phyloP scores from a whole-genome alignment of 2,113 vertebrate genomes.

The Aegotheles bennettii region DNA sequence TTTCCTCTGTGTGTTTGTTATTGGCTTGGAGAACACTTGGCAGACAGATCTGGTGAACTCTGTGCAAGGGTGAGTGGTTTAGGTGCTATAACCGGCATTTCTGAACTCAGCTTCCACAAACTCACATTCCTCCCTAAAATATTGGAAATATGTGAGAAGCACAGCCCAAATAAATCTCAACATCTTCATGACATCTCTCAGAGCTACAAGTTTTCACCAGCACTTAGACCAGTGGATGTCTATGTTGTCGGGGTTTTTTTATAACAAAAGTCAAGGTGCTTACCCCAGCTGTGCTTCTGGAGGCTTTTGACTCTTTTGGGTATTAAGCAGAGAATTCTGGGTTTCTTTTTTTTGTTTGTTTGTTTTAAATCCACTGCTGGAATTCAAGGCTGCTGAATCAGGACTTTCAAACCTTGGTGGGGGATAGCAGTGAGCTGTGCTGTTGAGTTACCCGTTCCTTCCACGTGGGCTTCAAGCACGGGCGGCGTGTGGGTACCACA shows the following conservation, averaged over 20 bases:
- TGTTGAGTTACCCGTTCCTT: fast-evolving
- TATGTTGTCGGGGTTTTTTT: not conserved
- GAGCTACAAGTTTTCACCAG: not conserved
- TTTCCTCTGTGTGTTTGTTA: not conserved
- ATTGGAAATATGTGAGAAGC: not conserved
- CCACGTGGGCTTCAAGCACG: not conserved
- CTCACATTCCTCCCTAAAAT: not conserved
- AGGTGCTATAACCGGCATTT: not conserved
- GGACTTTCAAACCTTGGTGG: not conserved
- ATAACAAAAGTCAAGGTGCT: not conserved
- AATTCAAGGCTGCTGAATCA: not conserved
- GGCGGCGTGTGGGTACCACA: not conserved
- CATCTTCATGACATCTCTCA: not conserved
- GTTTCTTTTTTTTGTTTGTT: not conserved
- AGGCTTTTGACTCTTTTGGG: not conserved
- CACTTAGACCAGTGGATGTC: not conserved
- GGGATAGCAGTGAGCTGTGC: not conserved
- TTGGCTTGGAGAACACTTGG: not conserved
- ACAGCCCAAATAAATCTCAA: not conserved
- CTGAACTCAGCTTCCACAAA: not conserved
- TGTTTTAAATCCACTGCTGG: not conserved
- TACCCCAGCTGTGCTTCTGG: not conserved
- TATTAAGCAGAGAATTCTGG: not conserved
- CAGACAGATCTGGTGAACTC: not conserved
- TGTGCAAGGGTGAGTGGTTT: not conserved